These are phyloP conservation scores for Poecilia latipinna DNA, from an alignment of 2,113 vertebrate species.

Conservation along the genomic window DNA sequence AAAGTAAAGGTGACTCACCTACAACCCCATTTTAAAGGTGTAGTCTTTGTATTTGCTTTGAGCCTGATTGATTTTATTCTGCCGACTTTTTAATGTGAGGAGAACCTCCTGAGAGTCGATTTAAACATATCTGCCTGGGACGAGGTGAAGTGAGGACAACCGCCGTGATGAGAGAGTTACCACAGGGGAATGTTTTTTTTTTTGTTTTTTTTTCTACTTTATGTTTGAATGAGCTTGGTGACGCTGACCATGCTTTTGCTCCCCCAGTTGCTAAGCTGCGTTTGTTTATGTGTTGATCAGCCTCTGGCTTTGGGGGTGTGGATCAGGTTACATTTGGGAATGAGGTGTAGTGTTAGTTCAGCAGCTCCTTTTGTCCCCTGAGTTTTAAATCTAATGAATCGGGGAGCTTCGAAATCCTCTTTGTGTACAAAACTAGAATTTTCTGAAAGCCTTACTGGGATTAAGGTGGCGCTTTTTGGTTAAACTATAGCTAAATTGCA, in stretches of 20 bases:
- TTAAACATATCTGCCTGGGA: constrained; percentile 54
- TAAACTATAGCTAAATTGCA: too few species aligned
- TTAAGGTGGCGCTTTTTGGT: not conserved
- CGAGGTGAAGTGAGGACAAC: constrained; percentile 44
- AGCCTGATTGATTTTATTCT: too few species aligned
- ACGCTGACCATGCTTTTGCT: constrained; percentile 34
- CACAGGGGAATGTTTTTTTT: constrained; percentile 26
- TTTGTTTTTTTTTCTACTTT: constrained; percentile 1
- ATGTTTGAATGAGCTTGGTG: constrained; percentile 37
- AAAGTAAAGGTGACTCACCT: too few species aligned
- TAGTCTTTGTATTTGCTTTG: too few species aligned
- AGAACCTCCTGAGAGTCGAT: not conserved
- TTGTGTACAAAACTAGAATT: constrained; percentile 16
- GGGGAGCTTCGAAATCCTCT: constrained; percentile 33
- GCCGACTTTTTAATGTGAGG: too few species aligned
- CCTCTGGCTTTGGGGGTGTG: constrained; percentile 53
- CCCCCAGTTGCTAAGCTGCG: constrained; percentile 69
- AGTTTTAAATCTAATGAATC: constrained; percentile 63
- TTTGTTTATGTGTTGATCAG: constrained; percentile 73
- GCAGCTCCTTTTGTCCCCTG: constrained; percentile 67
- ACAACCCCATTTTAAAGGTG: too few species aligned
- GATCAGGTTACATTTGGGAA: constrained; percentile 71
- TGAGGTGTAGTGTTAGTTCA: constrained; percentile 71
- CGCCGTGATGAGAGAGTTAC: constrained; percentile 62
- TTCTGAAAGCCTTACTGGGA: not conserved